A percentile compares a stretch with the other conserved stretches of the same genome.
Evolutionary conservation across 2,888 invertebrate genomes (phyloP).

Genomic region (Epiblema foenella): DNA sequence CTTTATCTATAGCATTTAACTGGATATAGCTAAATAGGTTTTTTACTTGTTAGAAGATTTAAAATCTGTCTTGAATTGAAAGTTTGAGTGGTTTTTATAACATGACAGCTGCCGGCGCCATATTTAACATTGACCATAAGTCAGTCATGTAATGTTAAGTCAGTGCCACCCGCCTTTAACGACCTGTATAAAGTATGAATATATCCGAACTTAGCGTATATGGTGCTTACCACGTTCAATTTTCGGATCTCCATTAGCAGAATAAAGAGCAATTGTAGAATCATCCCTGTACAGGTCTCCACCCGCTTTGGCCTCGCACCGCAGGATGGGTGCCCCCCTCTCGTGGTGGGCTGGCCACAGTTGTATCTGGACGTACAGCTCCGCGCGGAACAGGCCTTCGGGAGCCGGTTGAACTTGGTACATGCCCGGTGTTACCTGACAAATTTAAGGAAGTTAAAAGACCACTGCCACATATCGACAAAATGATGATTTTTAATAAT

Average conservation of each 20-base stretch:
- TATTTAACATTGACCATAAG: too few species aligned
- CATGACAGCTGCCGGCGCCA: too few species aligned
- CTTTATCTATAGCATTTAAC: too few species aligned
- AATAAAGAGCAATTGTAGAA: slow-evolving; percentile 85
- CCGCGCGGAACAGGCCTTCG: slow-evolving; percentile 85
- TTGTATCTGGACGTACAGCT: slow-evolving; percentile 85
- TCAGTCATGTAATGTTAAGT: too few species aligned
- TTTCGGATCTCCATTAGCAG: slow-evolving; percentile 88
- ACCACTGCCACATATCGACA: neutral
- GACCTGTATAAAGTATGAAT: too few species aligned
- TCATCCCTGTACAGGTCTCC: slow-evolving; percentile 86
- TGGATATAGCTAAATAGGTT: too few species aligned
- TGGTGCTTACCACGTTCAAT: slow-evolving; percentile 87
- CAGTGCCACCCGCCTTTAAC: too few species aligned
- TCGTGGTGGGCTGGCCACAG: slow-evolving; percentile 87
- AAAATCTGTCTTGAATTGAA: too few species aligned
- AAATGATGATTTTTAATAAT: neutral
- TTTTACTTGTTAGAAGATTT: too few species aligned
- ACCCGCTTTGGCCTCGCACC: slow-evolving; percentile 87
- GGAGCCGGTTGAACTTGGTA: slow-evolving; percentile 73
- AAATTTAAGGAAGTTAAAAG: slow-evolving; percentile 16
- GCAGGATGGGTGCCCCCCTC: slow-evolving; percentile 86
- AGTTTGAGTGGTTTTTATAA: too few species aligned
- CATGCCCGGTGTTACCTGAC: slow-evolving; percentile 76
- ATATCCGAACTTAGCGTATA: too few species aligned